These are phyloP conservation scores for Scaptomyza hsui DNA, from an alignment of 1,140 invertebrate genomes.

Conservation along the genomic window DNA sequence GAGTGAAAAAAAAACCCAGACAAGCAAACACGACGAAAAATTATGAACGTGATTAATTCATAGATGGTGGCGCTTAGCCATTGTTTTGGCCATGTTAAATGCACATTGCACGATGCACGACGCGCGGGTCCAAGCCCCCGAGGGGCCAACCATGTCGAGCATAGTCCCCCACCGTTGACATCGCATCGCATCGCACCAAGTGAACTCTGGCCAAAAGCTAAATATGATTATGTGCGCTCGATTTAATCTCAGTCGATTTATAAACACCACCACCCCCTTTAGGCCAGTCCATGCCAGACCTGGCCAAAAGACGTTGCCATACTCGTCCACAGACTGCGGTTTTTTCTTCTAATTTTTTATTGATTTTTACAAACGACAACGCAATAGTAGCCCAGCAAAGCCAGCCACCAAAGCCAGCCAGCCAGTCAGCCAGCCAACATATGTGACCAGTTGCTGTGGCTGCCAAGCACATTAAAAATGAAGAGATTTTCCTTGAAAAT, in stretches of 20 bases:
- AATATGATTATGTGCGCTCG: conserved; percentile 82
- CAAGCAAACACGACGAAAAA: conserved; percentile 68
- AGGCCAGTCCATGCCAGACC: neutral
- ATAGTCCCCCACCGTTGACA: conserved; percentile 67
- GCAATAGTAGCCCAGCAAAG: conserved; percentile 24
- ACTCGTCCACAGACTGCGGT: conserved; percentile 16
- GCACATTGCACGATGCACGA: conserved; percentile 58
- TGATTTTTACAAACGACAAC: conserved; percentile 45
- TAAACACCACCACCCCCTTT: conserved; percentile 29
- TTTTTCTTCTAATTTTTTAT: conserved; percentile 22
- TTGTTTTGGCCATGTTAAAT: conserved; percentile 63
- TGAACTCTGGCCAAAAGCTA: conserved; percentile 69
- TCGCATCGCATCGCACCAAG: conserved; percentile 54
- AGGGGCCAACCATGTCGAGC: conserved; percentile 35
- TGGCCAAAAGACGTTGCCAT: conserved; percentile 12
- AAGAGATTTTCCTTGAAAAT: conserved; percentile 82
- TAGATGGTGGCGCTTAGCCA: conserved; percentile 79
- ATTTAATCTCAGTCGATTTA: conserved; percentile 75
- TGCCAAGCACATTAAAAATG: conserved; percentile 71
- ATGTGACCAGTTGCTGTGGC: conserved; percentile 51
- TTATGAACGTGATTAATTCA: conserved; percentile 83
- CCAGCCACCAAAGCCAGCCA: neutral
- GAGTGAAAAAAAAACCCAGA: conserved; percentile 36
- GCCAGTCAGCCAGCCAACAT: conserved; percentile 39
- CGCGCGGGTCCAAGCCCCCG: conserved; percentile 23